phyloP scores from a whole-genome alignment of 2,888 invertebrate genomes.

The Lobophora halterata region DNA sequence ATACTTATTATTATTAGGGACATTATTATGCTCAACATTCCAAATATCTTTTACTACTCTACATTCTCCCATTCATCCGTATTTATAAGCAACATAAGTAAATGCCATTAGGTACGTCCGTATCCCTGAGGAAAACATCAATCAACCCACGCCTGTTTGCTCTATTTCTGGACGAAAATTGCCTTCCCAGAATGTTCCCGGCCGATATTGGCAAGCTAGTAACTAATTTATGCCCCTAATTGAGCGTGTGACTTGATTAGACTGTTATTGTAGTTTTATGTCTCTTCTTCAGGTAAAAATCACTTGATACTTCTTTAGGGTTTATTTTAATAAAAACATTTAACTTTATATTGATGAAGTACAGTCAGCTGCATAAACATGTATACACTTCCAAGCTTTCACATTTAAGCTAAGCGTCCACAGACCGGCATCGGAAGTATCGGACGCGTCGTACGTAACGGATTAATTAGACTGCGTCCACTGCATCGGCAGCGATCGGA shows the following conservation, averaged over 20 bases:
- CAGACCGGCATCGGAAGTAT: no score
- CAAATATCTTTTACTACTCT: neutral
- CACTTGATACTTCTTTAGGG: no score
- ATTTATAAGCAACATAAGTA: conserved; percentile 19
- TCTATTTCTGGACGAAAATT: conserved; percentile 47
- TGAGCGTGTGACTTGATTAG: conserved; percentile 32
- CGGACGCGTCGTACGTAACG: no score
- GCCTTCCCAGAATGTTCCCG: no score
- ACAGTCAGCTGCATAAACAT: no score
- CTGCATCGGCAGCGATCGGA: no score
- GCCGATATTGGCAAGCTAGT: conserved; percentile 44
- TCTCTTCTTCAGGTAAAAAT: neutral
- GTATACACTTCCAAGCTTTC: no score
- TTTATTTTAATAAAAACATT: no score
- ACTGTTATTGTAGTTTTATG: conserved; percentile 3
- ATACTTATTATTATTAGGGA: neutral
- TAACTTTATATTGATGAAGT: no score
- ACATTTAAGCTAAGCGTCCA: no score
- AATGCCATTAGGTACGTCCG: conserved; percentile 16
- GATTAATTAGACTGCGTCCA: no score
- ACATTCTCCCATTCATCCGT: conserved; percentile 12
- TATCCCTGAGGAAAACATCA: conserved; percentile 28
- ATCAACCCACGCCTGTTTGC: conserved; percentile 29
- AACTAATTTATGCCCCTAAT: conserved; percentile 52
- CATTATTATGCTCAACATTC: neutral